Evolutionary conservation across 2,113 vertebrate species (phyloP).

Genomic region (Psittacara wagleri): DNA sequence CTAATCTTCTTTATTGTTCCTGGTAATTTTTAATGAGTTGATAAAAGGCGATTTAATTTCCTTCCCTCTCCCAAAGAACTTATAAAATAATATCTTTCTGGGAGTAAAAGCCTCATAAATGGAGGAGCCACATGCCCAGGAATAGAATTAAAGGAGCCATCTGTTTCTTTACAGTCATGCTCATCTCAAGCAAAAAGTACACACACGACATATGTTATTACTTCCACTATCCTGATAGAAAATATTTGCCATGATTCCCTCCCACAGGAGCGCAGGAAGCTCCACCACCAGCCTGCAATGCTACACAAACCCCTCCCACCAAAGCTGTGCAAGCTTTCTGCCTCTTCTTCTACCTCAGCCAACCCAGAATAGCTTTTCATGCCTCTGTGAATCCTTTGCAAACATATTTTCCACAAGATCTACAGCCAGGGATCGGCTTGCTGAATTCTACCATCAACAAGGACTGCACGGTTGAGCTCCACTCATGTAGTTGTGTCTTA

Average conservation of each 20-base stretch:
- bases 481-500: not conserved
- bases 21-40: not conserved
- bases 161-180: slow-evolving; percentile 59
- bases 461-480: not conserved
- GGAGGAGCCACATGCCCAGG: not conserved
- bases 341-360: not conserved
- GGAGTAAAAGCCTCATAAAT: not conserved
- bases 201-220: slow-evolving; percentile 43
- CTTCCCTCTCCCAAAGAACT: not conserved
- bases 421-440: not conserved
- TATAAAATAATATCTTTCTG: not conserved
- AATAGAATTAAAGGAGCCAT: slow-evolving; percentile 53
- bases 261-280: not conserved
- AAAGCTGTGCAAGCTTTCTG: not conserved
- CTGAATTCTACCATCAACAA: not conserved
- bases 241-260: slow-evolving; percentile 41
- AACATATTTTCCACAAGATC: not conserved
- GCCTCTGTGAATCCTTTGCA: not conserved
- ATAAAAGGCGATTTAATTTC: not conserved
- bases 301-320: not conserved
- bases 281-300: not conserved
- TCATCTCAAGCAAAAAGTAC: slow-evolving; percentile 48
- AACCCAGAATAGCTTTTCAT: not conserved
- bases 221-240: slow-evolving; percentile 46
- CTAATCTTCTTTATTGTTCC: not conserved